Conservation (phyloP, 2,888 invertebrate species). For the Andrena praecox region DNA sequence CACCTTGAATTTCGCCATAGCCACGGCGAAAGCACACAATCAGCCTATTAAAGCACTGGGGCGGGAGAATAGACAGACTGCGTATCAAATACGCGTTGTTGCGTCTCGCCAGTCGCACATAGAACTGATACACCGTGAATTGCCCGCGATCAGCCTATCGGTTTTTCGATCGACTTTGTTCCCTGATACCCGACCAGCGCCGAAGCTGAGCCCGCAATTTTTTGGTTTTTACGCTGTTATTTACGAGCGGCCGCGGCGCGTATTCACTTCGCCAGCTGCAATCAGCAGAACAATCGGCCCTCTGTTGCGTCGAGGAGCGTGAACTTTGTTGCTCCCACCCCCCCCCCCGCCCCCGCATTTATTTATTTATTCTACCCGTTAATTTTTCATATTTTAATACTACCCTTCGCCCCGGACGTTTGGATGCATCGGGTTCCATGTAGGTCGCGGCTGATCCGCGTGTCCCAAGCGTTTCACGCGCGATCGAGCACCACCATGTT, state of each 20-base stretch:
- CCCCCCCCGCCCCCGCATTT: too few species aligned
- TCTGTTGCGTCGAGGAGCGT: slow-evolving; percentile 10
- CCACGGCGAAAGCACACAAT: too few species aligned
- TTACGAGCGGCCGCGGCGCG: slow-evolving; percentile 37
- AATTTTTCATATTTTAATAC: slow-evolving; percentile 43
- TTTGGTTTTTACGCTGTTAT: slow-evolving; percentile 52
- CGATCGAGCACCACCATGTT: slow-evolving; percentile 6
- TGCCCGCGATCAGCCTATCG: slow-evolving; percentile 33
- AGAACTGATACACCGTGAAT: slow-evolving; percentile 33
- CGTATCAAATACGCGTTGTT: slow-evolving; percentile 8
- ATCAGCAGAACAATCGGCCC: slow-evolving; percentile 46
- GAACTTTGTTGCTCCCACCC: slow-evolving; percentile 11
- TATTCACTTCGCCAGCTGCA: slow-evolving; percentile 44
- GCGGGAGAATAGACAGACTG: background rate
- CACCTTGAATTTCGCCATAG: too few species aligned
- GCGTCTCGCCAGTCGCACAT: slow-evolving; percentile 1
- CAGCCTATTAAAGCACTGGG: background rate
- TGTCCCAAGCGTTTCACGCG: background rate
- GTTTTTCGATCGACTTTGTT: slow-evolving; percentile 51
- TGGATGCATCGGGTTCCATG: too few species aligned
- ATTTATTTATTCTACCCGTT: slow-evolving; percentile 25
- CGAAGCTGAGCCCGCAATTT: slow-evolving; percentile 48
- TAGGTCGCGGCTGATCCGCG: background rate
- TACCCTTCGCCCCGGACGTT: background rate
- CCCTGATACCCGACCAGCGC: slow-evolving; percentile 31